These are phyloP conservation scores for Eumerus sabulonum DNA, from an alignment of 2,888 invertebrate species.

Conservation along the genomic window DNA sequence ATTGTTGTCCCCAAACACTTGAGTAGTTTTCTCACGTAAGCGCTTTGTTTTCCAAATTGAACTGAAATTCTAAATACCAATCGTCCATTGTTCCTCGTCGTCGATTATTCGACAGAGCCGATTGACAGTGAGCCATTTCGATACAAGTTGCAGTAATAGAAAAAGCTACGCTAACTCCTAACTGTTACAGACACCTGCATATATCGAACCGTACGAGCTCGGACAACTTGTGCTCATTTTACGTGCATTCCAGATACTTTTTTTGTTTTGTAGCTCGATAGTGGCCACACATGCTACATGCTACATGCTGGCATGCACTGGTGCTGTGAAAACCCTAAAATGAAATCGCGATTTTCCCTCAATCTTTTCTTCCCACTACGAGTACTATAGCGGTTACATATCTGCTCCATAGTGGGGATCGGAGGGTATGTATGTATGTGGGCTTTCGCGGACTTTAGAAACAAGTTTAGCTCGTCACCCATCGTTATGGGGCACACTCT, in stretches of 20 bases:
- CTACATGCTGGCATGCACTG: slow-evolving; percentile 23
- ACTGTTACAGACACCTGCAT: background rate
- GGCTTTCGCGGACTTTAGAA: slow-evolving; percentile 14
- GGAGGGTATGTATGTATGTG: background rate
- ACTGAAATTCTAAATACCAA: slow-evolving; percentile 67
- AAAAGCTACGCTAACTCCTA: slow-evolving; percentile 37
- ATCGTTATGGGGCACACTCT: slow-evolving; percentile 18
- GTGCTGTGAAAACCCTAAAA: slow-evolving; percentile 60
- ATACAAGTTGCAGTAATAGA: slow-evolving; percentile 4
- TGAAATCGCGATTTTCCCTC: slow-evolving; percentile 37
- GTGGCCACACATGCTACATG: slow-evolving; percentile 44
- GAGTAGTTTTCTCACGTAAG: slow-evolving; percentile 64
- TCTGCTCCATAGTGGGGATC: too few relatives aligned
- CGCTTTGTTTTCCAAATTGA: slow-evolving; percentile 67
- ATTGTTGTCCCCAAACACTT: slow-evolving; percentile 24
- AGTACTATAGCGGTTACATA: too few relatives aligned
- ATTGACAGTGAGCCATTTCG: slow-evolving; percentile 47
- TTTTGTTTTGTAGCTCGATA: slow-evolving; percentile 36
- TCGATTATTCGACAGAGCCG: slow-evolving; percentile 17
- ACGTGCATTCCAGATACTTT: slow-evolving; percentile 52
- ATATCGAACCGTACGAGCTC: background rate
- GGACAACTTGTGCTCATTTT: slow-evolving; percentile 45
- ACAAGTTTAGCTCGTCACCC: slow-evolving; percentile 46
- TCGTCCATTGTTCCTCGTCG: background rate
- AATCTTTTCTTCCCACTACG: slow-evolving; percentile 6